These are phyloP conservation scores for Lophius americanus DNA, from an alignment of 2,797 vertebrate species.

Conservation along the genomic window DNA sequence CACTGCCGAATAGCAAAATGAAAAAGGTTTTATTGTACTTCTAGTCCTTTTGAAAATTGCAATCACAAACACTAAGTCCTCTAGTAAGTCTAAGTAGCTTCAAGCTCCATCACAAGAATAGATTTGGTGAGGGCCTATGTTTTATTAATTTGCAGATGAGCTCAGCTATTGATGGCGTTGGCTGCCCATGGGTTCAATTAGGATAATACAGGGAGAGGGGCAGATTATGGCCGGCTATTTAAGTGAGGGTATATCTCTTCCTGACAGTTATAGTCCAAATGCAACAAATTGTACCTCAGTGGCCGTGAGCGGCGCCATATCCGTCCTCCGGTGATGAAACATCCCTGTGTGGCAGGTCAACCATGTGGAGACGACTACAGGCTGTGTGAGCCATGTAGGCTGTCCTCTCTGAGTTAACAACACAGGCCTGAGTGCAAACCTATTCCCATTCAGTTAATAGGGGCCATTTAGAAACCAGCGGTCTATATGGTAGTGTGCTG, in stretches of 20 bases:
- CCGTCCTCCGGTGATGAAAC: conserved; percentile 72
- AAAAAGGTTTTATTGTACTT: conserved; percentile 62
- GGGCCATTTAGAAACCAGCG: conserved; percentile 73
- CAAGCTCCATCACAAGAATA: conserved; percentile 69
- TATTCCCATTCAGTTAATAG: conserved; percentile 66
- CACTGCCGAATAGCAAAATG: conserved; percentile 52
- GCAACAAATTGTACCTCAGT: conserved; percentile 83
- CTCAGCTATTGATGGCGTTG: conserved; percentile 83
- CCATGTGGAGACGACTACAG: conserved; percentile 53
- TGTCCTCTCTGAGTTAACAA: conserved; percentile 57
- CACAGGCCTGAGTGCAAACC: conserved; percentile 50
- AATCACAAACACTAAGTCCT: conserved; percentile 63
- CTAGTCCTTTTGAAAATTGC: conserved; percentile 62
- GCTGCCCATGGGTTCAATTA: conserved; percentile 85
- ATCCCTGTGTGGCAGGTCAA: conserved; percentile 70
- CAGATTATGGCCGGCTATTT: conserved; percentile 82
- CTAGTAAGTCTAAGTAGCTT: conserved; percentile 72
- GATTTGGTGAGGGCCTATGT: conserved; percentile 78
- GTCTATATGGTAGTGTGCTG: conserved; percentile 52
- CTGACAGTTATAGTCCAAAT: conserved; percentile 86
- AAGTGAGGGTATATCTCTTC: conserved; percentile 84
- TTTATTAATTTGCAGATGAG: conserved; percentile 88
- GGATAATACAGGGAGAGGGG: conserved; percentile 83
- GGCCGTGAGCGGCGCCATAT: conserved; percentile 72
- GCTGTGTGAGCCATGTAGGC: conserved; percentile 55